Percentiles rank a stretch among this genome's conserved stretches.
These are phyloP conservation scores for Nyctereutes procyonoides DNA, from an alignment of 2,113 vertebrate species.

Conservation along the genomic window DNA sequence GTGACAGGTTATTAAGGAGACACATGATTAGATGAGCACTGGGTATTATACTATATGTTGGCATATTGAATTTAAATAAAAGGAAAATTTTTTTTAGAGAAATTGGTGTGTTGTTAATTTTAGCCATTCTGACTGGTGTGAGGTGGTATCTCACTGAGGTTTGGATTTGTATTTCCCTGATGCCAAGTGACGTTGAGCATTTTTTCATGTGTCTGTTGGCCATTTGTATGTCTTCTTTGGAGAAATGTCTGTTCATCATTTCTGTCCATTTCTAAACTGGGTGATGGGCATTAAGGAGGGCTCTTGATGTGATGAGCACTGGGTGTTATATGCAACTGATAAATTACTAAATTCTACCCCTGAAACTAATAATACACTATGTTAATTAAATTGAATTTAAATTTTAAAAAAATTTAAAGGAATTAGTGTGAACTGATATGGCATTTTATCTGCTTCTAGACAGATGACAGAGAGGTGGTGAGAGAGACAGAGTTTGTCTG, in stretches of 20 bases:
- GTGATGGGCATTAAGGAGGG: neutral
- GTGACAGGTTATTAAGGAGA: too few relatives aligned
- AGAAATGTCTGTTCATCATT: neutral
- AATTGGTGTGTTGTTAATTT: neutral
- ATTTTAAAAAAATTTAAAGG: neutral
- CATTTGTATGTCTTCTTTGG: neutral
- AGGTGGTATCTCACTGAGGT: neutral
- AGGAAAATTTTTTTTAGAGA: neutral
- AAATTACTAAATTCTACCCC: neutral
- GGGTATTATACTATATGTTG: too few relatives aligned
- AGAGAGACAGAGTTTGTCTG: neutral
- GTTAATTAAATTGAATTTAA: neutral
- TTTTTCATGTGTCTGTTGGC: neutral
- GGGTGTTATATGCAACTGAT: neutral
- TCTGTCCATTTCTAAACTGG: neutral
- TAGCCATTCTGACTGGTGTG: neutral
- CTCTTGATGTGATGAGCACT: neutral
- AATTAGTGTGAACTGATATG: neutral
- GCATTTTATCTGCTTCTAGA: neutral
- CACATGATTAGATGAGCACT: too few relatives aligned
- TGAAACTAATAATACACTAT: neutral
- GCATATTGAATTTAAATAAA: too few relatives aligned
- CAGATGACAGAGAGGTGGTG: neutral
- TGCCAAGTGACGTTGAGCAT: neutral
- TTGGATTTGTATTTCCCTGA: neutral